Evolutionary conservation across 2,113 vertebrate genomes (phyloP).

Genomic region (Tapirus terrestris): DNA sequence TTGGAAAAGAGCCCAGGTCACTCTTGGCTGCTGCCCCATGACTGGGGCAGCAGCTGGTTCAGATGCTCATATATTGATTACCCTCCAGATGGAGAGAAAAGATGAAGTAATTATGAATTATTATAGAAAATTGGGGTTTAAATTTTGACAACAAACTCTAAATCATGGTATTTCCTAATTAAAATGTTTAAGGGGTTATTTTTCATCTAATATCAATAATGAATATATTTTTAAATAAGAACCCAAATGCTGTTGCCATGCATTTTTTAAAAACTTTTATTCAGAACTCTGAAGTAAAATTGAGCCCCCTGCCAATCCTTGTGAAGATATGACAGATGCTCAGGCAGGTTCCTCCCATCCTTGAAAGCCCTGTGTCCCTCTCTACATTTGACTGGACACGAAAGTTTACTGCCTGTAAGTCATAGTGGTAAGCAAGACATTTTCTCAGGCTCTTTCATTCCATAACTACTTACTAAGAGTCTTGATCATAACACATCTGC

Average conservation of each 20-base stretch:
- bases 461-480: background rate
- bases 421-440: background rate
- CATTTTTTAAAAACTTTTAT: background rate
- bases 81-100: slow-evolving; percentile 74
- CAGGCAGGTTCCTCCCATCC: background rate
- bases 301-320: background rate
- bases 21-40: slow-evolving; percentile 68
- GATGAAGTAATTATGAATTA: slow-evolving; percentile 79
- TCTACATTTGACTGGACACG: background rate
- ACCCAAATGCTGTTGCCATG: background rate
- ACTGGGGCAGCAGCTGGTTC: slow-evolving; percentile 74
- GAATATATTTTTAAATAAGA: slow-evolving; percentile 25
- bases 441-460: background rate
- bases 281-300: background rate
- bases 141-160: slow-evolving; percentile 67
- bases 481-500: background rate
- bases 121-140: slow-evolving; percentile 76
- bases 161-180: slow-evolving; percentile 58
- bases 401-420: background rate
- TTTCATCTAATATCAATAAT: slow-evolving; percentile 55
- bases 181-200: slow-evolving; percentile 60
- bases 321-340: background rate
- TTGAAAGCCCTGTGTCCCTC: background rate
- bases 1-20: slow-evolving; percentile 69
- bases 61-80: slow-evolving; percentile 73